These are phyloP conservation scores for Hydriomena furcata DNA, from an alignment of 2,888 invertebrate species.

Conservation along the genomic window DNA sequence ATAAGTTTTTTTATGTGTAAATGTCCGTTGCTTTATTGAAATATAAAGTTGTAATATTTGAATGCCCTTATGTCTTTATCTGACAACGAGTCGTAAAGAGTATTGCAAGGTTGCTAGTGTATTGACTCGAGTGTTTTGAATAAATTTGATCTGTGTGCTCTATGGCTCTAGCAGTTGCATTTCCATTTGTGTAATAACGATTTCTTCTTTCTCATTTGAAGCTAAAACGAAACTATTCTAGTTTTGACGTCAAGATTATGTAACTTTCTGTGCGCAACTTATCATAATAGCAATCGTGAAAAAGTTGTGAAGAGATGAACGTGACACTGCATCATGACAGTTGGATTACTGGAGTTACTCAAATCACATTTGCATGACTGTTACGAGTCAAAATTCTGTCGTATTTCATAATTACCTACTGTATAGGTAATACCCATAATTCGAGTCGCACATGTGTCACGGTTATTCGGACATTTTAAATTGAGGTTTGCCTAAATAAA, in stretches of 20 bases:
- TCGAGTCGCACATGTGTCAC: neutral
- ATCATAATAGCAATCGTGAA: too few relatives aligned
- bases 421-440: slow-evolving; percentile 8
- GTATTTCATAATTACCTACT: neutral
- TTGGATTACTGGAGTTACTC: slow-evolving; percentile 26
- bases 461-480: slow-evolving; percentile 16
- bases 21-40: slow-evolving; percentile 24
- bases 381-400: too few relatives aligned
- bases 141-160: slow-evolving; percentile 72
- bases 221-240: slow-evolving; percentile 57
- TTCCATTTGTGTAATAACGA: slow-evolving; percentile 38
- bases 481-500: slow-evolving; percentile 13
- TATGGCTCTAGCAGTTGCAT: slow-evolving; percentile 66
- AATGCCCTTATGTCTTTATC: slow-evolving; percentile 79
- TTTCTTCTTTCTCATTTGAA: slow-evolving; percentile 44
- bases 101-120: slow-evolving; percentile 81
- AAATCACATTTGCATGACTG: slow-evolving; percentile 4
- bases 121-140: slow-evolving; percentile 79
- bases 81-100: slow-evolving; percentile 77
- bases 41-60: slow-evolving; percentile 66
- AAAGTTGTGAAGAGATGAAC: slow-evolving; percentile 52
- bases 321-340: slow-evolving; percentile 40
- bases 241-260: slow-evolving; percentile 74
- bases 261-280: too few relatives aligned
- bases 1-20: slow-evolving; percentile 21